These are phyloP conservation scores for Vulpes lagopus DNA, from an alignment of 2,113 vertebrate species.

Conservation along the genomic window DNA sequence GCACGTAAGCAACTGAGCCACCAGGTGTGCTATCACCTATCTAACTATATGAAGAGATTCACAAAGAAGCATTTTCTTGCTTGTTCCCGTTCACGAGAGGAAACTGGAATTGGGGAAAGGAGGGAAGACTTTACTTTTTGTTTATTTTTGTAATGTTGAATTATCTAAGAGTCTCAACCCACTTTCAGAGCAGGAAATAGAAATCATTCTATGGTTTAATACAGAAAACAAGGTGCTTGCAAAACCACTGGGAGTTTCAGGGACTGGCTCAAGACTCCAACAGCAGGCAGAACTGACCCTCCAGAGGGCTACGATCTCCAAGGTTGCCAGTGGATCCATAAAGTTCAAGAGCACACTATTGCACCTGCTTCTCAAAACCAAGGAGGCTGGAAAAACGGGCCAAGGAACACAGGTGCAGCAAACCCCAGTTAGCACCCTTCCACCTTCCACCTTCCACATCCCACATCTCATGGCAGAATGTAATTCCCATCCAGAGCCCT, in stretches of 20 bases:
- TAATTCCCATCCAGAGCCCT: background rate
- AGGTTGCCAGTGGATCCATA: background rate
- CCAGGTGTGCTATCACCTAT: too few relatives aligned
- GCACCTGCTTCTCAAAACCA: background rate
- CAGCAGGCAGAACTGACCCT: background rate
- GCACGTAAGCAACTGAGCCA: too few relatives aligned
- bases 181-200: background rate
- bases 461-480: background rate
- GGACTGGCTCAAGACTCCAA: background rate
- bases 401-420: rapidly evolving
- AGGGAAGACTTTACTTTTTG: background rate
- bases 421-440: too few relatives aligned
- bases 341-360: background rate
- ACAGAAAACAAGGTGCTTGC: background rate
- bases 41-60: background rate
- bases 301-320: background rate
- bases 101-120: background rate
- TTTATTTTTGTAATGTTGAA: background rate
- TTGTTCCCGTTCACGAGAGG: background rate
- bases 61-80: background rate
- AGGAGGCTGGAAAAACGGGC: background rate
- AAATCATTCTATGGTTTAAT: background rate
- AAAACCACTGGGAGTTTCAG: background rate
- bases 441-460: background rate
- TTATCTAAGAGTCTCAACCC: background rate